Evolutionary conservation across 2,797 vertebrate species (phyloP).

Genomic region (Pempheris klunzingeri): DNA sequence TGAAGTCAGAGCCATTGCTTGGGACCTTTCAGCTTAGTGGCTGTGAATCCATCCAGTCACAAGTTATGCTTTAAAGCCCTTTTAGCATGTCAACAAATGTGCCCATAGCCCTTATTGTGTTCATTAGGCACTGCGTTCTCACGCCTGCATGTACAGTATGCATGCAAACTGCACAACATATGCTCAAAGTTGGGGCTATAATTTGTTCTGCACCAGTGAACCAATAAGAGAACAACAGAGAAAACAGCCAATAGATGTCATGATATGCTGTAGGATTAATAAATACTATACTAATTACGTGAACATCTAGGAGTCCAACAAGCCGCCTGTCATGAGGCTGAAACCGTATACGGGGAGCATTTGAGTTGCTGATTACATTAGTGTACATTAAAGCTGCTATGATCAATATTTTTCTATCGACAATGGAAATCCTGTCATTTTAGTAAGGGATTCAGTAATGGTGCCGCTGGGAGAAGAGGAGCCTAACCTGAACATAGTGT

Average conservation of each 20-base stretch:
- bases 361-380: constrained; percentile 4
- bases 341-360: background rate
- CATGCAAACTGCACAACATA: constrained; percentile 43
- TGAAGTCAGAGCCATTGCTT: background rate
- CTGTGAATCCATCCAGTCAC: constrained; percentile 1
- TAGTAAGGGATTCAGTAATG: background rate
- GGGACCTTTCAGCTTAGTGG: background rate
- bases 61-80: constrained; percentile 15
- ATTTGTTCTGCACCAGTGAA: constrained; percentile 59
- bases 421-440: background rate
- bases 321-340: background rate
- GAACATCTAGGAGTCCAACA: constrained; percentile 16
- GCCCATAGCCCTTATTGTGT: constrained; percentile 20
- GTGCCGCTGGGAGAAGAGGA: background rate
- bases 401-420: background rate
- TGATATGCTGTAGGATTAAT: constrained; percentile 51
- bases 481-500: constrained; percentile 1
- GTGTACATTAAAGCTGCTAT: background rate
- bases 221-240: constrained; percentile 35
- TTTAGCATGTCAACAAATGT: constrained; percentile 36
- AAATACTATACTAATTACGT: constrained; percentile 10
- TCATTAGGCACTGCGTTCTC: constrained; percentile 4
- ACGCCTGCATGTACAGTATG: constrained; percentile 5
- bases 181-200: constrained; percentile 32
- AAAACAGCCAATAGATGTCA: constrained; percentile 40